Base-by-base conservation (phyloP, 2,888 invertebrate species). In the Eudemis profundana region DNA sequence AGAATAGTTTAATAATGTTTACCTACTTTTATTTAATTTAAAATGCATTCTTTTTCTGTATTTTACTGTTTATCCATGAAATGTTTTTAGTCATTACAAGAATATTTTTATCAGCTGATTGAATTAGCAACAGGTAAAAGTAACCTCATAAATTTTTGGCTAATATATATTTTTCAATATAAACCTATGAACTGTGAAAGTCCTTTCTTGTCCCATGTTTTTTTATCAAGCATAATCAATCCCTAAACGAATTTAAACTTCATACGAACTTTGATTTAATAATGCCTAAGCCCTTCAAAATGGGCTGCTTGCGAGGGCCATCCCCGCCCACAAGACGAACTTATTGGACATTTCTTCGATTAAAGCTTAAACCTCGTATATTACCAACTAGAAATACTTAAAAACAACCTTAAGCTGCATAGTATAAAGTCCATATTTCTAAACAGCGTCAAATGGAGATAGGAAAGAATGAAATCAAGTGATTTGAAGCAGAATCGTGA, bases 271-370 rank as follows among this genome's bases (percentile, higher is more conserved):
- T 57, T 47, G 33, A 46, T 14, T 46, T 14, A 36, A 27, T 8
- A 23, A 36, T 57, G 47, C 44, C 57, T 57, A 59, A 42, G 36
- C 23, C n/a, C 21, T 50, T 50, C 14, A 27, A 59, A 57, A 44
- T 23, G 49, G 42, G 36, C 42, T 17, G 49, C 56, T n/a, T n/a
- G n/a, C 27, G 27, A 40, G 14, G 19, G 42, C 78, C 84, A 78
- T 88, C 82, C 88, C 79, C 87, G 87, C 87, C 86, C 89, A 90
- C 90, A 90, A 81, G 87, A 85, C 83, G 78, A 74, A 77, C 72
- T 85, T 86, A 89, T 89, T 85, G 87, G 87, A 87, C 87, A 86
- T 91, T 90, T 90, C 7, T n/a, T 4, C 50, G 7, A 10, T 17
- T 36, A 10, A 8, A n/a, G 17, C 15, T 4, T 5, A 27, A 17